Conservation (phyloP, 1,140 invertebrate species). For the Leptinotarsa lineolata region DNA sequence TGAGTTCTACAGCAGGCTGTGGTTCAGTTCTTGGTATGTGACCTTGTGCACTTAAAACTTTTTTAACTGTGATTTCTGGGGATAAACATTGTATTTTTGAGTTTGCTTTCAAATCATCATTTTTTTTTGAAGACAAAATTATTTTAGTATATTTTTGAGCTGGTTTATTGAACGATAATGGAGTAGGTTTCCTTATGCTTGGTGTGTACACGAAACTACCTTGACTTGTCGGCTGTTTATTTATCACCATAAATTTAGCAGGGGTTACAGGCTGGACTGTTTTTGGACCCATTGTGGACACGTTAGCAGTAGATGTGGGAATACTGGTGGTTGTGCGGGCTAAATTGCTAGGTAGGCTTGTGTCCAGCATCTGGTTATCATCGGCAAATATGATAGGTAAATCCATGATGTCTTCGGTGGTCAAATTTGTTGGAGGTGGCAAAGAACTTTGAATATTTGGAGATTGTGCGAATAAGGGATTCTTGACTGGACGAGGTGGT, state of each 20-base stretch:
- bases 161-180: constrained; percentile 31
- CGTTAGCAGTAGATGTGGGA: neutral
- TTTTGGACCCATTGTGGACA: constrained; percentile 10
- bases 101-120: constrained; percentile 31
- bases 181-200: constrained; percentile 37
- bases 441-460: constrained; percentile 37
- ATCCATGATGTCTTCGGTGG: constrained; percentile 66
- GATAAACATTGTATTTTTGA: constrained; percentile 30
- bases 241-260: constrained; percentile 50
- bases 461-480: constrained; percentile 30
- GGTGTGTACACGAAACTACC: constrained; percentile 45
- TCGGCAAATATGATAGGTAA: constrained; percentile 71
- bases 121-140: constrained; percentile 58
- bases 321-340: neutral
- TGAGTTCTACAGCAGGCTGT: constrained; percentile 24
- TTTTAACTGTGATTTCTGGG: constrained; percentile 37
- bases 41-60: constrained; percentile 22
- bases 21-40: neutral
- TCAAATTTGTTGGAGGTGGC: constrained; percentile 59
- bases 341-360: constrained; percentile 50
- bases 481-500: constrained; percentile 38
- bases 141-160: constrained; percentile 62
- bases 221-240: constrained; percentile 47
- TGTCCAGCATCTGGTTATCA: constrained; percentile 60
- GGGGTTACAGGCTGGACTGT: constrained; percentile 38